phyloP scores from a whole-genome alignment of 2,797 vertebrate genomes.

The Zalophus californianus region DNA sequence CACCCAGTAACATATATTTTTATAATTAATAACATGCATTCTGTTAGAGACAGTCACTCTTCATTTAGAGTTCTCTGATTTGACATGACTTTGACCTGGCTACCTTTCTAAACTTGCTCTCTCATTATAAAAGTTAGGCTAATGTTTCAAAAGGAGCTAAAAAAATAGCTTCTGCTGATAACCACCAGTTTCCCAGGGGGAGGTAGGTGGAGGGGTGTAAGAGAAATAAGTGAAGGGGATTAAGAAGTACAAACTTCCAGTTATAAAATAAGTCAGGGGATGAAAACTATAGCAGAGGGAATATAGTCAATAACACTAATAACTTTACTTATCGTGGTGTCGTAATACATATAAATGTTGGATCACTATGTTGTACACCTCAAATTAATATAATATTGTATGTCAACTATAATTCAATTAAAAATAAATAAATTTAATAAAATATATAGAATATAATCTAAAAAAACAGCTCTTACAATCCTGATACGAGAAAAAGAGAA shows the following conservation, averaged over 20 bases:
- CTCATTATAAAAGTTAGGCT: constrained; percentile 22
- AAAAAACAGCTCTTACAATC: neutral
- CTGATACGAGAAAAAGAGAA: neutral
- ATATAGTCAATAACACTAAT: neutral
- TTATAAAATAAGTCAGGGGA: neutral
- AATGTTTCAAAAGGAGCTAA: neutral
- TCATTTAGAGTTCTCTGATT: constrained; percentile 12
- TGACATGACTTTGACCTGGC: neutral
- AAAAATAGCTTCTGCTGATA: neutral
- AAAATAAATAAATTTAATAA: neutral
- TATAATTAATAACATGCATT: constrained; percentile 24
- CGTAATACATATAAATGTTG: neutral
- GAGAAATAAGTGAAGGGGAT: neutral
- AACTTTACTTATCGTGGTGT: neutral
- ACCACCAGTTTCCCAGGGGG: neutral
- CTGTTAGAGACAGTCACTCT: neutral
- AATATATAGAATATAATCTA: neutral
- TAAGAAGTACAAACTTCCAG: neutral
- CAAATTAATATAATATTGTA: neutral
- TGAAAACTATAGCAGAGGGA: neutral
- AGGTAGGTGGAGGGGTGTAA: neutral
- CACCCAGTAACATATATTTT: neutral
- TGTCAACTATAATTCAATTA: neutral
- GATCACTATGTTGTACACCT: neutral
- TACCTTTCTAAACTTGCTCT: neutral